Conservation (phyloP, 2,113 vertebrate genomes). For the Apeltes quadracus region DNA sequence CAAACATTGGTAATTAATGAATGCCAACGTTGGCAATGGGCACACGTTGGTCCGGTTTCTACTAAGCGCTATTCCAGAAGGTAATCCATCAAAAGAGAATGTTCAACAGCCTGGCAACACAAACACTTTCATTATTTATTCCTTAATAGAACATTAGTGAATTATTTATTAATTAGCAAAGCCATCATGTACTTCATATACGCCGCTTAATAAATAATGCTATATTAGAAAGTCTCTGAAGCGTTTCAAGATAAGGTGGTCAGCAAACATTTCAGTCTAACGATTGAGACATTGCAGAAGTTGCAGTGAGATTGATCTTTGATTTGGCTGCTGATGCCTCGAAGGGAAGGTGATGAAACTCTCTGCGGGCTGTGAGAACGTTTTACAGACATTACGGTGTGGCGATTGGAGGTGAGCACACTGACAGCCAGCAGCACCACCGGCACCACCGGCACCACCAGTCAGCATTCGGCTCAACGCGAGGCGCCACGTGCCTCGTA, state of each 20-base stretch:
- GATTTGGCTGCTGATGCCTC: conserved; percentile 1
- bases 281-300: neutral
- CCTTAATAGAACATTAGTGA: neutral
- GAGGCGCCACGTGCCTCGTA: conserved; percentile 41
- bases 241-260: conserved; percentile 3
- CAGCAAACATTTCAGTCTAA: conserved; percentile 10
- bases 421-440: neutral
- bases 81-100: neutral
- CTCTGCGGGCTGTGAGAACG: conserved; percentile 2
- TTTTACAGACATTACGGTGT: conserved; percentile 1
- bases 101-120: conserved; percentile 6
- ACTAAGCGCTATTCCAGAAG: neutral
- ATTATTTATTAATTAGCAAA: neutral
- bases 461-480: conserved; percentile 23
- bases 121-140: neutral
- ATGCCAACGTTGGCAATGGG: neutral
- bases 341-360: conserved; percentile 37
- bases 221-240: neutral
- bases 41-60: neutral
- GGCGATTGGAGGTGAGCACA: neutral
- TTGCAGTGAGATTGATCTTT: conserved; percentile 6
- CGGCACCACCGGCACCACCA: conserved; percentile 25
- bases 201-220: neutral
- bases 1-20: neutral
- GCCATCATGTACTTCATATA: neutral